Evolutionary conservation across 2,888 invertebrate species (phyloP), one percentile per base, ranked within the genome.

Genomic region (Sphecodes monilicornis): DNA sequence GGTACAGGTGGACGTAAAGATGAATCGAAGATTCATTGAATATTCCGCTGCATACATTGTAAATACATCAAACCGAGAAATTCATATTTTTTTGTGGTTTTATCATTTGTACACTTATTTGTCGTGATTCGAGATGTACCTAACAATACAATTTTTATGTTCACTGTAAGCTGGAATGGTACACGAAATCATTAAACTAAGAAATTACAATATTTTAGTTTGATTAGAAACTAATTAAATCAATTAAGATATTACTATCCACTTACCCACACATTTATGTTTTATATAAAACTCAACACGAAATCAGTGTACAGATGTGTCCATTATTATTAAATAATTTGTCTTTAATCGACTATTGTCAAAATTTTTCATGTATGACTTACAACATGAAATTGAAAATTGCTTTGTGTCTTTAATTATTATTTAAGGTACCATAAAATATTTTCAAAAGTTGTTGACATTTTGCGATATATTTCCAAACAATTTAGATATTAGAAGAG

Each of bases 1-100:
- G 74, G 54, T 79, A 68, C 70, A 72, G 73, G 54, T 72, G 57
- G 73, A 70, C 76, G 54, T 54, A 71, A 76, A 78, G 82, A 77
- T 85, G 77, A 79, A 85, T 82, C 76, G 60, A 78, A 81, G 78
- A 82, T 84, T 84, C 82, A 78, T 82, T 71, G 71, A 43, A 78
- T 76, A 82, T 84, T 71, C 81, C 70, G 54, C 50, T 43, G 70
- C 77, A 60, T 78, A 29, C 41, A 16, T 3, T 73, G 18, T 29
- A 26, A 74, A 54, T 46, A 70, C 71, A 22, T 13, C 29, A 18
- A 69, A 26, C 71, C 10, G 41, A 18, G 16, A 78, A 68, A 46
- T 29, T 60, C 46, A 39, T 22, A 10, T 70, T 43, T 57, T n/a
- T 13, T 32, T 64, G 0, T 4, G n/a, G 36, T 43, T 41, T 39